phyloP scores from a whole-genome alignment of 2,888 invertebrate species.

The Agrilus mali region DNA sequence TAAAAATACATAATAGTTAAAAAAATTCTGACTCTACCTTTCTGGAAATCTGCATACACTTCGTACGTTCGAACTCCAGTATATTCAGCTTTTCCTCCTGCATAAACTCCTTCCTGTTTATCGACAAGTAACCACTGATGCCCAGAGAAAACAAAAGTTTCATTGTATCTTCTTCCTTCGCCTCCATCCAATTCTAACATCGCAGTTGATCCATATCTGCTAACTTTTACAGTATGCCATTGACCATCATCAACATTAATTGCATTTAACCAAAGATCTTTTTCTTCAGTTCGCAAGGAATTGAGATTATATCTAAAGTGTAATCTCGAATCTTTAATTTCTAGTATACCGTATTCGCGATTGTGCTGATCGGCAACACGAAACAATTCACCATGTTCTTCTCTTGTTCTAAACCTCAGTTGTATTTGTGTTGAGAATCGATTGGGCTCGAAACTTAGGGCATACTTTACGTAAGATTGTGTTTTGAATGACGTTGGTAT shows the following conservation, averaged over 20 bases:
- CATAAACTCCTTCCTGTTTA: slow-evolving; percentile 90
- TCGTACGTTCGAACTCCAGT: slow-evolving; percentile 88
- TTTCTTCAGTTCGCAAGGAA: slow-evolving; percentile 79
- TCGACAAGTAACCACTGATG: slow-evolving; percentile 88
- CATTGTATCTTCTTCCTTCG: slow-evolving; percentile 86
- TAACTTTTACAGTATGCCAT: slow-evolving; percentile 90
- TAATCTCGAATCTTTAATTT: slow-evolving; percentile 78
- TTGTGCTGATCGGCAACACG: slow-evolving; percentile 89
- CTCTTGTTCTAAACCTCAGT: slow-evolving; percentile 83
- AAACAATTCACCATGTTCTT: slow-evolving; percentile 87
- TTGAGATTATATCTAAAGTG: slow-evolving; percentile 90
- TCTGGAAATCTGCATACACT: slow-evolving; percentile 89
- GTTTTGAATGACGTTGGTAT: slow-evolving; percentile 86
- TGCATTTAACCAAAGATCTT: slow-evolving; percentile 79
- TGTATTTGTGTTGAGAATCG: slow-evolving; percentile 87
- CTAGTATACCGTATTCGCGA: slow-evolving; percentile 83
- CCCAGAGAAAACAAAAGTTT: slow-evolving; percentile 79
- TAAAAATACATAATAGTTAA: slow-evolving; percentile 17
- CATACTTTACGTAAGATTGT: slow-evolving; percentile 94
- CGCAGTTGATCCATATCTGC: slow-evolving; percentile 85
- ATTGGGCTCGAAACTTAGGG: slow-evolving; percentile 86
- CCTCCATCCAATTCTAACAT: slow-evolving; percentile 89
- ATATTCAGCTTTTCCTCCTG: slow-evolving; percentile 91
- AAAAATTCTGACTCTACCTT: slow-evolving; percentile 55
- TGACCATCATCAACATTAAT: slow-evolving; percentile 90